These are phyloP conservation scores for Acrossocheilus wenchowensis DNA, from an alignment of 2,797 vertebrate species.

Conservation along the genomic window DNA sequence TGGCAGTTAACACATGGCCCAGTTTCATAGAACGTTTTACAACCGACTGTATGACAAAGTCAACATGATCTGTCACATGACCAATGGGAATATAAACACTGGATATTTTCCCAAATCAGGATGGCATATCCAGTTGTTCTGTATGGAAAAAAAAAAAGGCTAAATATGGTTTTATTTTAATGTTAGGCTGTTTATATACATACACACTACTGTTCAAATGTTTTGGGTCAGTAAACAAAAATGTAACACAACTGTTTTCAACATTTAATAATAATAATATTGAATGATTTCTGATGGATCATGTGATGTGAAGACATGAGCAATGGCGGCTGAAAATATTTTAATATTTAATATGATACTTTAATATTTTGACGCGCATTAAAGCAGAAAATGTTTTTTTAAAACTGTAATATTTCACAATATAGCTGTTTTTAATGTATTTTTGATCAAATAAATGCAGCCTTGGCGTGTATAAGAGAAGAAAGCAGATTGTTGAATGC, in stretches of 20 bases:
- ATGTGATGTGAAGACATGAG: neutral
- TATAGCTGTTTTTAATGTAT: neutral
- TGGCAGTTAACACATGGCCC: neutral
- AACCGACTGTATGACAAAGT: neutral
- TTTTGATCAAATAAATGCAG: neutral
- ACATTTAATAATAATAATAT: neutral
- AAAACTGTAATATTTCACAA: neutral
- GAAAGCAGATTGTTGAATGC: neutral
- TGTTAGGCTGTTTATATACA: neutral
- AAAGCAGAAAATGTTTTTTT: neutral
- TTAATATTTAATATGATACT: too few species aligned
- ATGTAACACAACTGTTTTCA: neutral
- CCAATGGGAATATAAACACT: neutral
- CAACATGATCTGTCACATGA: neutral
- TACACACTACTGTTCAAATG: neutral
- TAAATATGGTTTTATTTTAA: neutral
- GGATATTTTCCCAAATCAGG: neutral
- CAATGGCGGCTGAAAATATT: neutral
- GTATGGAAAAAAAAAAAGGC: neutral
- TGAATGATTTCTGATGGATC: neutral
- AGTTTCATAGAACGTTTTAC: conserved; percentile 7
- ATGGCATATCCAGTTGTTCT: neutral
- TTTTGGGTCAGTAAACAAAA: neutral
- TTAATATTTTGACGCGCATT: neutral
- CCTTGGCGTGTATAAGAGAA: neutral